These are phyloP conservation scores for Lingula anatina DNA, from an alignment of 2,888 invertebrate species.

Conservation along the genomic window DNA sequence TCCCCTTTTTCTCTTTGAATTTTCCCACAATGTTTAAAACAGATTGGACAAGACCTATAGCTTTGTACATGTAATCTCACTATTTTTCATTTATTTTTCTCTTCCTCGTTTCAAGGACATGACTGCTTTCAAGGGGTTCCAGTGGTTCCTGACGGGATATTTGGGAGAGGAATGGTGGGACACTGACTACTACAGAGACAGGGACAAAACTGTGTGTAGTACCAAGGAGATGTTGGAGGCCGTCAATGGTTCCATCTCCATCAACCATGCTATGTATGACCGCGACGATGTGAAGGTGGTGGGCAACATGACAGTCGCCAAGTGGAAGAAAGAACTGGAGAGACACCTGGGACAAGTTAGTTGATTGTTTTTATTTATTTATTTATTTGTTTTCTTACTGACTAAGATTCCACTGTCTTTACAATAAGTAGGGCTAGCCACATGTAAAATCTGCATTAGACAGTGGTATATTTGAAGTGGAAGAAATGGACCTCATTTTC, in stretches of 20 bases:
- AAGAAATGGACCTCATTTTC: too few relatives aligned
- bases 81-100: neutral
- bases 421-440: too few relatives aligned
- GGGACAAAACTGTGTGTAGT: slow-evolving; percentile 60
- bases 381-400: too few relatives aligned
- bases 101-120: slow-evolving; percentile 40
- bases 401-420: too few relatives aligned
- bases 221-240: slow-evolving; percentile 61
- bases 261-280: slow-evolving; percentile 67
- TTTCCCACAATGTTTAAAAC: too few relatives aligned
- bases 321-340: slow-evolving; percentile 59
- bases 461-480: too few relatives aligned
- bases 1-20: too few relatives aligned
- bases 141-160: slow-evolving; percentile 82
- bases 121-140: slow-evolving; percentile 63
- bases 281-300: slow-evolving; percentile 62
- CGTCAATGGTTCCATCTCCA: slow-evolving; percentile 67
- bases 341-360: slow-evolving; percentile 24
- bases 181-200: slow-evolving; percentile 54
- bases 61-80: too few relatives aligned
- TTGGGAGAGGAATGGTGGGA: slow-evolving; percentile 59
- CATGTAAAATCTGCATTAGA: too few relatives aligned
- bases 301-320: slow-evolving; percentile 57
- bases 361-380: too few relatives aligned
- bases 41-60: too few relatives aligned